Conservation (phyloP, 2,797 vertebrate species). For the Tokudaia muenninki region DNA sequence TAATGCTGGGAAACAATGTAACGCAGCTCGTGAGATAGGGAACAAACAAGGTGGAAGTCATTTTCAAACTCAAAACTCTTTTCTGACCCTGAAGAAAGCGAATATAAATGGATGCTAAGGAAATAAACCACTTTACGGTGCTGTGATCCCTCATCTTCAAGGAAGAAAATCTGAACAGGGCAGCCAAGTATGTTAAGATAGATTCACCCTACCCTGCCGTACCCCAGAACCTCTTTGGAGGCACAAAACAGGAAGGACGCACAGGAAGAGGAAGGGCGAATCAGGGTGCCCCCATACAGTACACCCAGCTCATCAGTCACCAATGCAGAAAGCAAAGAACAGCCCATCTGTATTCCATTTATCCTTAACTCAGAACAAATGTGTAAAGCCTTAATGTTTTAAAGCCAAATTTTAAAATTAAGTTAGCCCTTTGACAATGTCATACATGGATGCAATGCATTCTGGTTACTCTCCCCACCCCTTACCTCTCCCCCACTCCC, state of each 20-base stretch:
- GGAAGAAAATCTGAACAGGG: background rate
- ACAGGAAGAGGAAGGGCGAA: background rate
- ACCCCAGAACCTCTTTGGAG: background rate
- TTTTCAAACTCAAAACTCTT: slow-evolving; percentile 2
- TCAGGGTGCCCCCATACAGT: background rate
- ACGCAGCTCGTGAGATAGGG: slow-evolving; percentile 59
- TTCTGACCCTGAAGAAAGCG: background rate
- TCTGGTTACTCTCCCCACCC: background rate
- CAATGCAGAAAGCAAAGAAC: background rate
- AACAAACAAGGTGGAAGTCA: background rate
- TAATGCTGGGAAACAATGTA: slow-evolving; percentile 90
- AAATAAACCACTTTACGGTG: background rate
- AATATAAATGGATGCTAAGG: background rate
- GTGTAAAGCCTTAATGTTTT: background rate
- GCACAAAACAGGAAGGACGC: background rate
- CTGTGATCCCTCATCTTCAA: background rate
- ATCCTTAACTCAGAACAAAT: background rate
- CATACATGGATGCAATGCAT: background rate
- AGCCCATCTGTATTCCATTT: background rate
- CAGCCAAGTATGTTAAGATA: background rate
- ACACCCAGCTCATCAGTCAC: background rate
- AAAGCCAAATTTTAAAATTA: background rate
- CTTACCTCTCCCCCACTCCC: background rate
- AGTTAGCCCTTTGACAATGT: background rate
- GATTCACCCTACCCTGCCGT: background rate